These are phyloP conservation scores for Wasmannia auropunctata DNA, from an alignment of 1,140 invertebrate species.

Conservation along the genomic window DNA sequence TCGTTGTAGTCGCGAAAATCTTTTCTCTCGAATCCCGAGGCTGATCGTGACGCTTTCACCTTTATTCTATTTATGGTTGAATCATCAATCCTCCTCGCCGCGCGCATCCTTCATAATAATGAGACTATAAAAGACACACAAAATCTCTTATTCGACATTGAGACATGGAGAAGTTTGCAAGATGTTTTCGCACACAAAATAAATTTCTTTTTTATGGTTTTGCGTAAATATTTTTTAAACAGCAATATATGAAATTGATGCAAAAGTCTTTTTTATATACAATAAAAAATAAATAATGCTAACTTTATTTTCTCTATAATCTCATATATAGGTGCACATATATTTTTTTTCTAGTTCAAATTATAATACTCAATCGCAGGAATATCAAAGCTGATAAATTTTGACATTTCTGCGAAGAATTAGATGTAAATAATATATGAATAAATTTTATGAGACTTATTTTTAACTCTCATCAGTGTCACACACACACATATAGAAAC, in stretches of 20 bases:
- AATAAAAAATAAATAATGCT: neutral
- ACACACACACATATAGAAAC: no score
- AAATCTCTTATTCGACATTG: neutral
- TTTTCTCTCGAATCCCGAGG: neutral
- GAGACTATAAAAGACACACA: neutral
- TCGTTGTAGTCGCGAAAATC: slow-evolving; percentile 26
- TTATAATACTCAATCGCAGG: neutral
- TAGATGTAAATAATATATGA: neutral
- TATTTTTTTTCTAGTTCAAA: neutral
- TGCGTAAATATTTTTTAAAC: neutral
- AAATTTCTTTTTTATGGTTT: neutral
- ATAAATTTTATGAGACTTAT: neutral
- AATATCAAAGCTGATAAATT: no score
- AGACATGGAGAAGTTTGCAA: neutral
- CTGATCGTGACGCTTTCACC: neutral
- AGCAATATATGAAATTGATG: no score
- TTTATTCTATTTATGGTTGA: slow-evolving; percentile 22
- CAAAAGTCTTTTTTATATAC: neutral
- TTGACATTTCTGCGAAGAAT: neutral
- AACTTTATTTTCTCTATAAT: neutral
- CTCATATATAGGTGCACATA: neutral
- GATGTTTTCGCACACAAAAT: neutral
- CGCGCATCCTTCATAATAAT: neutral
- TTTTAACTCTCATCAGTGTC: neutral
- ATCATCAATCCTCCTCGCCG: neutral